Evolutionary conservation across 2,797 vertebrate species (phyloP).

Genomic region (Cyprinella venusta): DNA sequence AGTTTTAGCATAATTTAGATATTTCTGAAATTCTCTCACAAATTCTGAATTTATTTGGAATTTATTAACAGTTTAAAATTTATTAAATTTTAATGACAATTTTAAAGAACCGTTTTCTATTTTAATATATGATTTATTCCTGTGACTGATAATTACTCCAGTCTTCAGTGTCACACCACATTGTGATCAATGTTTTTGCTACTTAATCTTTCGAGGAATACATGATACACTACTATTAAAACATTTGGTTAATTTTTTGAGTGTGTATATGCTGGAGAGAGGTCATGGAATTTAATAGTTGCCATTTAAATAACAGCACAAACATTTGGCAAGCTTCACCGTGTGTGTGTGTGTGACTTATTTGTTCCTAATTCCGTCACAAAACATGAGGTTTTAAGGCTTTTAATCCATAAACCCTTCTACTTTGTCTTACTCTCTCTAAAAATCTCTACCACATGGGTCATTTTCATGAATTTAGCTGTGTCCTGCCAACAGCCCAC

Average conservation of each 20-base stretch:
- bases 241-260: not conserved
- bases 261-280: not conserved
- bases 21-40: not conserved
- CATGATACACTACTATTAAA: not conserved
- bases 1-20: not conserved
- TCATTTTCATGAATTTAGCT: not conserved
- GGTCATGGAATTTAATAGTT: not conserved
- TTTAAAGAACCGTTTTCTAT: not conserved
- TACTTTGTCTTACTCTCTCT: not conserved
- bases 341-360: not conserved
- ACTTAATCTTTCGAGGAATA: not conserved
- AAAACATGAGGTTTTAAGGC: constrained; percentile 31
- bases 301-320: not conserved
- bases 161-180: not conserved
- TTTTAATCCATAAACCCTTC: not conserved
- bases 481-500: not conserved
- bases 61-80: too few relatives aligned
- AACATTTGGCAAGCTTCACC: not conserved
- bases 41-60: not conserved
- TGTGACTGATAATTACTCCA: too few relatives aligned
- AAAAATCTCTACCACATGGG: not conserved
- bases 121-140: not conserved
- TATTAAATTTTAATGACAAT: too few relatives aligned
- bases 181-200: not conserved
- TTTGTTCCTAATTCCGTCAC: not conserved